Evolutionary conservation across 2,888 invertebrate genomes (phyloP).

Genomic region (Galeopsomyia nigrocyanea): DNA sequence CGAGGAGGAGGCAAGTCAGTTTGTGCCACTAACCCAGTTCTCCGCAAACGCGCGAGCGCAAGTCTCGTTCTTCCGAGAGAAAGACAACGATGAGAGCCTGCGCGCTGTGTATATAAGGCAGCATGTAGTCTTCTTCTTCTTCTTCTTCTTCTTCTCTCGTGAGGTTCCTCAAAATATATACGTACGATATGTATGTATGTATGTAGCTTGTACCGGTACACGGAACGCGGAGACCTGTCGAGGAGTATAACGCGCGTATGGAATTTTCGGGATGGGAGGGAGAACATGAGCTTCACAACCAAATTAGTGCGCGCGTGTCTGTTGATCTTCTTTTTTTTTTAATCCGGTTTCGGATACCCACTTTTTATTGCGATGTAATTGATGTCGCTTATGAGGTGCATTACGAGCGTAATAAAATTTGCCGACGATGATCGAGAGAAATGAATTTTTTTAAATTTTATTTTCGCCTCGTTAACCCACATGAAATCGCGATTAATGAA

Average conservation of each 20-base stretch:
- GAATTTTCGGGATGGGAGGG: slow-evolving; percentile 21
- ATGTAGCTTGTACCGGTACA: slow-evolving; percentile 19
- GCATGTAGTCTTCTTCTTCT: not conserved
- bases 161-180: slow-evolving; percentile 29
- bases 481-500: too few species aligned
- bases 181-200: too few species aligned
- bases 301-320: not conserved
- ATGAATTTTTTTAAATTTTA: too few species aligned
- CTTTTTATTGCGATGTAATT: too few species aligned
- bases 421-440: too few species aligned
- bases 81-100: slow-evolving; percentile 23
- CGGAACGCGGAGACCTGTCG: slow-evolving; percentile 24
- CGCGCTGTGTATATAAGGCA: slow-evolving; percentile 12
- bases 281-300: not conserved
- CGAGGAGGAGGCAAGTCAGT: slow-evolving; percentile 58
- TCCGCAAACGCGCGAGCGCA: slow-evolving; percentile 49
- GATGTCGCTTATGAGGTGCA: too few species aligned
- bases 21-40: slow-evolving; percentile 68
- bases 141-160: too few species aligned
- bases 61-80: slow-evolving; percentile 62
- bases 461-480: too few species aligned
- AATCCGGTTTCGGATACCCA: too few species aligned
- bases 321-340: too few species aligned
- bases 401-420: too few species aligned
- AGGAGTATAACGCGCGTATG: slow-evolving; percentile 25